Base-by-base conservation (phyloP, 2,797 vertebrate species). In the Adrianichthys oophorus region DNA sequence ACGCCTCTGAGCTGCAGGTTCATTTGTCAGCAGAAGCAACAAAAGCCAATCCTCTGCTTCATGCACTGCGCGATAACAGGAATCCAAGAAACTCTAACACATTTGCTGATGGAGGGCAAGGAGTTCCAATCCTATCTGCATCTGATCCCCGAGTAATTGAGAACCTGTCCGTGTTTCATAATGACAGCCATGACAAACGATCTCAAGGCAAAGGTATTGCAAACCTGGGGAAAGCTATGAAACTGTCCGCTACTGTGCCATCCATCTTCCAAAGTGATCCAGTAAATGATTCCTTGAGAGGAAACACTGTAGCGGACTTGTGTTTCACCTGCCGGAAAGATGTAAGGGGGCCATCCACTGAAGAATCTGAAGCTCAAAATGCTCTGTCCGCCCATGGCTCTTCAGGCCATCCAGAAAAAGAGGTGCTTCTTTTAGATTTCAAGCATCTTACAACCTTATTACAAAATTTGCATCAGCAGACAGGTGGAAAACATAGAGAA, bases 61-160 rank as follows among this genome's bases (percentile, higher is more conserved):
- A 80, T 49, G 60, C 66, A 72, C 59, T 64, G 55, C 68, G 44
- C 79, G 68, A 73, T 74, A 82, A 72, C 54, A 62, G 55, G 44
- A 81, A 74, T 76, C 77, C 72, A 57, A 81, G 62, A 66, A 70
- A 77, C 63, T 66, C 44, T 6, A 67, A 76, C 59, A 75, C 45
- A 59, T 76, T 71, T 61, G 67, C 76, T 77, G 77, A 86, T 47
- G 4, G 59, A 67, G 53, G 56, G 40, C 61, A 14, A 32, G 63
- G 54, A 60, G 52, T 54, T 82, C 65, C 64, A 48, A 24, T 60
- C 53, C 63, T 81, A 82, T 87, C 86, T 78, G 64, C 70, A 84
- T 79, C 81, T 73, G 67, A 46, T 80, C 68, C 71, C 65, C 48
- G 0, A 74, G 70, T 78, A 81, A 88, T 69, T 84, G 79, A 89